Evolutionary conservation across 2,797 vertebrate species (phyloP), one percentile per base, ranked within the genome.

Genomic region (Acanthurus lineatus): DNA sequence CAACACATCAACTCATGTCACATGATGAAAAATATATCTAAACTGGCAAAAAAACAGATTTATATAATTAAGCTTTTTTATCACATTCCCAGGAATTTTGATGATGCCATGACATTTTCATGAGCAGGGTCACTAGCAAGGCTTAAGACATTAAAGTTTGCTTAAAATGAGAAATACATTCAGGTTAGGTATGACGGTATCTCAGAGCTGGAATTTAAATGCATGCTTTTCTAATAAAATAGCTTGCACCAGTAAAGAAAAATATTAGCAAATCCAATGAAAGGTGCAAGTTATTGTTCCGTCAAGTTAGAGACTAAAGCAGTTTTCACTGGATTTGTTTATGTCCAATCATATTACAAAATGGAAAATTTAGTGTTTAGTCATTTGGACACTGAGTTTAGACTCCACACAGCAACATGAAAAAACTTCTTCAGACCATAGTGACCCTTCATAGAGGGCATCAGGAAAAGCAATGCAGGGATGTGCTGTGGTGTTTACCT

Each of bases 401-500:
- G 28, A 32, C 28, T 32, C 19, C 58, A 12, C 28, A 67, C 53
- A 54, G 38, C 25, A 49, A 69, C 20, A 72, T 63, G 14, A 54
- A 76, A 76, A 42, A 66, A 7, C 22, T 49, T 42, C 54, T 9
- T 51, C 38, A 44, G 32, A 25, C 48, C 53, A 64, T 56, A 35
- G 71, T 56, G 42, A 61, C 11, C 20, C 54, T 52, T 51, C 51
- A 44, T 16, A 40, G 12, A 38, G 28, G 42, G 40, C 60, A 28
- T 47, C 3, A 49, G 25, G 45, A 56, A 54, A 19, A 51, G 62
- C 57, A 14, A 19, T 3, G 16, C 35, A 54, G 25, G 8, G 42
- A 19, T 10, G 25, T 3, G 42, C 22, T 70, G 44, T 35, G 47
- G 53, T 53, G 28, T 42, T 65, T 81, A 95, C 94, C 94, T 92